phyloP scores from a whole-genome alignment of 2,113 vertebrate genomes.

The Panurus biarmicus region DNA sequence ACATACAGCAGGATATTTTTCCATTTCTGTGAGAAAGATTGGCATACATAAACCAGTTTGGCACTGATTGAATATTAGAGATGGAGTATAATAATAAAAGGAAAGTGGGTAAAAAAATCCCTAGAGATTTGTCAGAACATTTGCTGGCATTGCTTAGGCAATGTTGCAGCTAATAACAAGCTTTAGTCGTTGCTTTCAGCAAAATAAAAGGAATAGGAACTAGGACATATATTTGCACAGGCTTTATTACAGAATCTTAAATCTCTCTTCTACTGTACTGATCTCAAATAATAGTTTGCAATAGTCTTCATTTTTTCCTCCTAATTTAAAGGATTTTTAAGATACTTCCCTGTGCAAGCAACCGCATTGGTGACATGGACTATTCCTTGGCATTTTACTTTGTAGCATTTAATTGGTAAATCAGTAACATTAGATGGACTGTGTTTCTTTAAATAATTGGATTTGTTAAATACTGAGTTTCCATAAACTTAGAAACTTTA shows the following conservation, averaged over 20 bases:
- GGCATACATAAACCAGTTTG: slow-evolving; percentile 1
- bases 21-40: not conserved
- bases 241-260: not conserved
- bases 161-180: not conserved
- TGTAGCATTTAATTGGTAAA: not conserved
- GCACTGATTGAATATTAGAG: slow-evolving; percentile 7
- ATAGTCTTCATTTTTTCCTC: not conserved
- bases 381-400: not conserved
- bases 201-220: slow-evolving; percentile 1
- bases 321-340: not conserved
- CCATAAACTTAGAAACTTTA: not conserved
- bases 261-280: not conserved
- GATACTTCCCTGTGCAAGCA: not conserved
- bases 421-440: not conserved
- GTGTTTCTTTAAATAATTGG: not conserved
- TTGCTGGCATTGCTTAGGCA: not conserved
- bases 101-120: not conserved
- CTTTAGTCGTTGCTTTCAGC: slow-evolving; percentile 18
- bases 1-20: not conserved
- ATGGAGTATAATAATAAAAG: slow-evolving; percentile 5
- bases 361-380: not conserved
- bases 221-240: not conserved
- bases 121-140: slow-evolving; percentile 5
- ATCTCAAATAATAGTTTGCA: not conserved
- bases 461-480: not conserved